Evolutionary conservation across 2,888 invertebrate species (phyloP), one percentile per base, ranked within the genome.

Genomic region (Cryptosula pallasiana): DNA sequence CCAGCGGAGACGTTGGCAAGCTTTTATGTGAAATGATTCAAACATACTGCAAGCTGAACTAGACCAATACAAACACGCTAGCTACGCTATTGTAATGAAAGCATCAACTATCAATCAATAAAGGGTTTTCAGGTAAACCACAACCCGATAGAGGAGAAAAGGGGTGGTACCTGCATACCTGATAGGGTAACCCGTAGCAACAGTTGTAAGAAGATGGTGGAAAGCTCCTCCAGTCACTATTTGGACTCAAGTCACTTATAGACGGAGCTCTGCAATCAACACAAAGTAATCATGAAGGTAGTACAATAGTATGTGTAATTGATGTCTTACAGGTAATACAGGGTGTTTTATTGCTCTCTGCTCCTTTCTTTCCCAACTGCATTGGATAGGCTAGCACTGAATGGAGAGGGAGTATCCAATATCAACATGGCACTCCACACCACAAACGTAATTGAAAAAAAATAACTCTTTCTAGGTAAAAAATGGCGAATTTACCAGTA

Each of bases 121-220:
- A 32, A 16, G 27, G 5, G 34, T 63, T 63, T 63, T 63, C 32
- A 63, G 27, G 63, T 32, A 27, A 32, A 63, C 29, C 63, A 63
- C 13, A 63, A 2, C 32, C 9, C 20, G n/a, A 25, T 29, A 32
- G 9, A 32, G 2, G 29, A 29, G 13, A 32, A 27, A 25, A 63
- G 63, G 63, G 63, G 63, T 63, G 27, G 63, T 32, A 34, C 27
- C 69, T 73, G 45, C 45, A 45, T 73, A 82, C 82, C 80, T 83
- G 83, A 72, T 83, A 83, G 13, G 83, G 83, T 9, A 83, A 76
- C 71, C 83, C 82, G 79, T 79, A 82, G 75, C 81, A 83, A 36
- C 81, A 79, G 55, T 79, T 76, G 73, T 80, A 82, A 3, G 79
- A 78, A 73, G 79, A 80, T 54, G 77, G 74, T 29, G 78, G 76